Base-by-base conservation (phyloP, 2,113 vertebrate species). In the Poecilia latipinna region DNA sequence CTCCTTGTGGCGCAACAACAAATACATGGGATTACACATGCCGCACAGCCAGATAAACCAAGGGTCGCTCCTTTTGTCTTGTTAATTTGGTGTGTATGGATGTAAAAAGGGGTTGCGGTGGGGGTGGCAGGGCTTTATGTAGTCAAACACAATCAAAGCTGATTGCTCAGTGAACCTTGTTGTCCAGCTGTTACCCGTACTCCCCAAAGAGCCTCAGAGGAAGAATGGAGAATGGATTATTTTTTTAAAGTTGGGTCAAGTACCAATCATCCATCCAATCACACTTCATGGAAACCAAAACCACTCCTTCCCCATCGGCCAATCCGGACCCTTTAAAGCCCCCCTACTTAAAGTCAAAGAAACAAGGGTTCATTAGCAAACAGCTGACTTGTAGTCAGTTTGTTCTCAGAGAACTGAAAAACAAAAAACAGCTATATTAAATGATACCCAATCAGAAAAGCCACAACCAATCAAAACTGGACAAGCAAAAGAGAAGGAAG, bases 151-250 rank as follows among this genome's bases (percentile, higher is more conserved):
- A 80, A 89, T 90, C 72, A 88, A 61, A 68, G 81, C 62, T 0
- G 74, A 92, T 78, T 88, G 88, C 64, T 91, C 86, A 80, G 67
- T 91, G 90, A 92, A 89, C 85, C 86, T 31, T 62, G 62, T 6
- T 69, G 69, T 82, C 74, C 86, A 80, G 74, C 75, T 77, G 65
- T 37, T 42, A 71, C 60, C 24, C 0, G 68, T 65, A 68, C 2
- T 69, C n/a, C 65, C 51, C 51, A 33, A 44, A 75, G 31, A 77
- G 65, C 68, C 79, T 1, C 1, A 32, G 15, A 37, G 71, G 63
- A n/a, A 42, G 33, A 54, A 7, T 15, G 61, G 26, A 57, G 66
- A 69, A 48, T 68, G 54, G 57, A 39, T 39, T n/a, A n/a, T 17
- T 26, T 28, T 54, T 61, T 84, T 78, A 70, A 77, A 90, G 26